Base-by-base conservation (phyloP, 1,140 invertebrate species). In the Papilio polytes region DNA sequence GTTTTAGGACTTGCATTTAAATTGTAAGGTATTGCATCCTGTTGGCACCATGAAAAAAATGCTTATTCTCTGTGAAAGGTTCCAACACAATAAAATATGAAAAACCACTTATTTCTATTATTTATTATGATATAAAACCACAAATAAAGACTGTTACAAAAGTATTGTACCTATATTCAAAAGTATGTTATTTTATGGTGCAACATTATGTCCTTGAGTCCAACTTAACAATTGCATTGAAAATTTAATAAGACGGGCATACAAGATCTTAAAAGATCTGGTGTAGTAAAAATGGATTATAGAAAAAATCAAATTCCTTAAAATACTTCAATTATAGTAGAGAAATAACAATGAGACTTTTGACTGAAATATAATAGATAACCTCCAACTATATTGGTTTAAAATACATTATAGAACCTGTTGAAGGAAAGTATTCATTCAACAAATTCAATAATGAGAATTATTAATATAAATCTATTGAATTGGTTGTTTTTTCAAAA, bases 391-490 rank as follows among this genome's bases (percentile, higher is more conserved):
- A 63, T 13, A 26, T 70, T 31, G 26, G 26, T 70, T 15, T 1
- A 63, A 13, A 4, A 70, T 44, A 26, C 74, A 76, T 76, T 53
- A 76, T 7, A 53, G 74, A 53, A 48, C 26, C 46, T 53, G 74
- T 76, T 76, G 74, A 76, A 76, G 46, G 48, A 10, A 13, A 48
- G 12, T 26, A 22, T 48, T 76, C 13, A 76, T 76, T 22, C 74
- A 76, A 76, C 74, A 76, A 76, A 76, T 76, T 76, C 74, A 76
- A 76, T 15, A 76, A 76, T 76, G 22, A 13, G 46, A 74, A 74
- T 46, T 10, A 76, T 51, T 51, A 31, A 31, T 7, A 70, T 13
- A 70, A 31, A 18, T 31, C 22, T 1, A 18, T 18, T 31, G 26
- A 13, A 36, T 26, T 0, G 9, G 22, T 26, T 70, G 63, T 70